Evolutionary conservation across 2,113 vertebrate genomes (phyloP), one percentile per base, ranked within the genome.

Genomic region (Tinamus guttatus): DNA sequence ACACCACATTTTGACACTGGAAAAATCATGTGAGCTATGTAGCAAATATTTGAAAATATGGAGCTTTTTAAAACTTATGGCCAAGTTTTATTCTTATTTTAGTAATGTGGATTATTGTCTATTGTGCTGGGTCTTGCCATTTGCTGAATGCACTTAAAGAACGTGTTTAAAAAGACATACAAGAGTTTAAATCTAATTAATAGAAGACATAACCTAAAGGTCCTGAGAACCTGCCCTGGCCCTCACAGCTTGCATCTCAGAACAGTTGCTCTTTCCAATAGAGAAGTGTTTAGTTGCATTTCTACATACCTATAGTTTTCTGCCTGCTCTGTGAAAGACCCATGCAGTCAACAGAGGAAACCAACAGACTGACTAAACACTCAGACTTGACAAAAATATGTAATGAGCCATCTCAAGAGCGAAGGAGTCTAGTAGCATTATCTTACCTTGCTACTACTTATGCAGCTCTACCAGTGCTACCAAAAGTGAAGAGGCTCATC

Each of bases 11-110:
- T 28, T 81, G 76, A 76, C 69, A 13, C 1, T 43, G 62, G 90
- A 21, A 11, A 88, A 68, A 78, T 83, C 60, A 40, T 60, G 32
- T 54, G 69, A 93, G 58, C 73, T 88, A 59, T n/a, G 59, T 8
- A 75, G 60, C 6, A 90, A 92, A 92, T 43, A 91, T 81, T 64
- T 16, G 83, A 51, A 90, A 67, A 51, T 32, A 17, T 68, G 51
- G 85, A 91, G 67, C 41, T 89, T 83, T 85, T 81, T 2, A 0
- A 6, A 93, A 76, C 36, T 71, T 90, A 88, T 4, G 9, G 56
- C 32, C 22, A 94, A 71, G n/a, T 89, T 92, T 86, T 81, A 17
- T 62, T 76, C 65, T 65, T 71, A 87, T 67, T 94, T 93, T 89
- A 94, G 80, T 62, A n/a, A 84, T 59, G 75, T 88, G 69, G 73